phyloP scores from a whole-genome alignment of 2,888 invertebrate genomes.

The Volucella inflata region DNA sequence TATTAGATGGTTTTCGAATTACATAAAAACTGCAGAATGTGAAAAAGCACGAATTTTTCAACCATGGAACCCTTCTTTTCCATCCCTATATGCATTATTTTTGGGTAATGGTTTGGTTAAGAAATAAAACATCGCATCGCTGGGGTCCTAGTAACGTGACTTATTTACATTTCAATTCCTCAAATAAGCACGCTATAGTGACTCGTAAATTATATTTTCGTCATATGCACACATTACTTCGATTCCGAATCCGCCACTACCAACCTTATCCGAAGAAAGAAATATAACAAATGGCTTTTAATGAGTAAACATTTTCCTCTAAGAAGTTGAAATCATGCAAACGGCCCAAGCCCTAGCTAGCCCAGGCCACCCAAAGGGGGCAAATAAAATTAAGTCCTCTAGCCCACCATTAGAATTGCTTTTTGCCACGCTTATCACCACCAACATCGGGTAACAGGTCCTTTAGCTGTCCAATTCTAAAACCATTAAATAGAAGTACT shows the following conservation, averaged over 20 bases:
- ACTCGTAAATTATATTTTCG: slow-evolving; percentile 11
- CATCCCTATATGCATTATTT: too few species aligned
- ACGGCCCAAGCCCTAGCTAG: background rate
- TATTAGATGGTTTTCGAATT: too few species aligned
- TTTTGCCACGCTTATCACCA: slow-evolving; percentile 34
- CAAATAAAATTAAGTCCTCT: background rate
- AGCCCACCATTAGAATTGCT: slow-evolving; percentile 12
- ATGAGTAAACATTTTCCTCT: slow-evolving; percentile 45
- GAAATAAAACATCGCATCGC: too few species aligned
- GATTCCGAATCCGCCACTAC: background rate
- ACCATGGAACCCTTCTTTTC: too few species aligned
- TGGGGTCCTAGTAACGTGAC: background rate
- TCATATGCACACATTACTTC: slow-evolving; percentile 2
- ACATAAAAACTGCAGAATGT: too few species aligned
- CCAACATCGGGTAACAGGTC: slow-evolving; percentile 31
- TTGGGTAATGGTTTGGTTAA: too few species aligned
- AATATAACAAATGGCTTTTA: slow-evolving; percentile 45
- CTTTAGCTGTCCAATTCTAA: background rate
- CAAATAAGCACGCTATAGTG: slow-evolving; percentile 12
- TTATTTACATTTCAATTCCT: slow-evolving; percentile 12
- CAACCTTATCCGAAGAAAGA: background rate
- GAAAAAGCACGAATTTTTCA: too few species aligned
- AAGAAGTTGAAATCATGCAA: slow-evolving; percentile 32
- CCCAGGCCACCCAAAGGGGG: background rate
- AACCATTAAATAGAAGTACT: background rate